Conservation (phyloP, 2,888 invertebrate species). For the Ophion obscuratus region DNA sequence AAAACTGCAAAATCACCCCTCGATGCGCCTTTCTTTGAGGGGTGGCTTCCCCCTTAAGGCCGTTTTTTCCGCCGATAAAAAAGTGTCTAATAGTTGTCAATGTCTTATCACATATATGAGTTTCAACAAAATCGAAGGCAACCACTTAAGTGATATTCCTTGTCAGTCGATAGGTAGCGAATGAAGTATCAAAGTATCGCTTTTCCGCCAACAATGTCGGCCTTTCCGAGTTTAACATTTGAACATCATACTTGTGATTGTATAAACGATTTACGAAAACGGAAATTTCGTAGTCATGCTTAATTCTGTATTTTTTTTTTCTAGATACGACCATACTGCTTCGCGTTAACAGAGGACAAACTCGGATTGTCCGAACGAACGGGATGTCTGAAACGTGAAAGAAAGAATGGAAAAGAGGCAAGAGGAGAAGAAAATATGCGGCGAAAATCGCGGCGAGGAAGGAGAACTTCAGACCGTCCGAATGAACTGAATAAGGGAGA, state of each 20-base stretch:
- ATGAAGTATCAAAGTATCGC: no score
- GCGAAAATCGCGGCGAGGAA: neutral
- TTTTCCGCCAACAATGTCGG: no score
- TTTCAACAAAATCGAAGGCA: no score
- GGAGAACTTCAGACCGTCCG: neutral
- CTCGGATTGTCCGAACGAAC: neutral
- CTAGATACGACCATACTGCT: neutral
- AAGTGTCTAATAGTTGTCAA: no score
- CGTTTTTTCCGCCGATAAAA: no score
- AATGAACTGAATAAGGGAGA: neutral
- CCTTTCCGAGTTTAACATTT: no score
- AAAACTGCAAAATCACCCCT: no score
- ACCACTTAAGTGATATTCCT: no score
- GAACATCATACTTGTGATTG: neutral
- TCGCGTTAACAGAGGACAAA: neutral
- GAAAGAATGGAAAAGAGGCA: neutral
- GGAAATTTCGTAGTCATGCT: neutral
- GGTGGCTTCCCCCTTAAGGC: no score
- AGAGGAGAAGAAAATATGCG: neutral
- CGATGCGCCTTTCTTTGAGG: no score
- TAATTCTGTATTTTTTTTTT: neutral
- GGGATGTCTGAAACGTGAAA: neutral
- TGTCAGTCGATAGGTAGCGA: no score
- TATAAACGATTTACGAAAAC: neutral
- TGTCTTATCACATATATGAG: no score